A percentile compares a stretch with the other conserved stretches of the same genome.
phyloP scores from a whole-genome alignment of 2,797 vertebrate genomes.

The Thunnus albacares region DNA sequence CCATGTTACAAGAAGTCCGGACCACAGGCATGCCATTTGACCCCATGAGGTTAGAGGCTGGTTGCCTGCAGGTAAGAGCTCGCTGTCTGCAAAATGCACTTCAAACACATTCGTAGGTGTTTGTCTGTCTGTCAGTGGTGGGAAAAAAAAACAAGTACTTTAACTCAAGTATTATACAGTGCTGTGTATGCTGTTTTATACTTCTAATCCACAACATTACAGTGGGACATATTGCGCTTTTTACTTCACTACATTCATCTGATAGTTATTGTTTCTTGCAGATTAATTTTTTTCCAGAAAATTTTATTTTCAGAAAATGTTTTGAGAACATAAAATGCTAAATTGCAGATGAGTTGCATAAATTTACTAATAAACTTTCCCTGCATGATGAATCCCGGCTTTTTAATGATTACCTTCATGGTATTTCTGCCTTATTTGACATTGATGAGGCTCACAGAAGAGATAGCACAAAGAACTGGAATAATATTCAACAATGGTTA shows the following conservation, averaged over 20 bases:
- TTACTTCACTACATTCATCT: background rate
- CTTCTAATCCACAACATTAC: background rate
- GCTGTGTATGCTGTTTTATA: background rate
- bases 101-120: conserved; percentile 11
- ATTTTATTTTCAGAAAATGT: accelerated
- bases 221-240: background rate
- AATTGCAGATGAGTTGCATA: too few species aligned
- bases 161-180: background rate
- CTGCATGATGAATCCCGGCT: too few species aligned
- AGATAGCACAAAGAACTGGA: too few species aligned
- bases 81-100: conserved; percentile 12
- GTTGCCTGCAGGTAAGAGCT: conserved; percentile 85
- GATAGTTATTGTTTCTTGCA: background rate
- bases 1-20: conserved; percentile 83
- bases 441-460: too few species aligned
- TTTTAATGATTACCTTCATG: too few species aligned
- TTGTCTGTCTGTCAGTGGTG: background rate
- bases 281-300: background rate
- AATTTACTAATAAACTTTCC: too few species aligned
- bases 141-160: background rate
- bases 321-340: background rate
- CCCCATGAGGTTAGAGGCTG: conserved; percentile 84
- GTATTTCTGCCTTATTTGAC: too few species aligned
- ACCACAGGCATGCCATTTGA: conserved; percentile 86
- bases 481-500: too few species aligned